Percentiles rank a stretch among this genome's conserved stretches.
Evolutionary conservation across 2,797 vertebrate species (phyloP).

Genomic region (Rhinella marina): DNA sequence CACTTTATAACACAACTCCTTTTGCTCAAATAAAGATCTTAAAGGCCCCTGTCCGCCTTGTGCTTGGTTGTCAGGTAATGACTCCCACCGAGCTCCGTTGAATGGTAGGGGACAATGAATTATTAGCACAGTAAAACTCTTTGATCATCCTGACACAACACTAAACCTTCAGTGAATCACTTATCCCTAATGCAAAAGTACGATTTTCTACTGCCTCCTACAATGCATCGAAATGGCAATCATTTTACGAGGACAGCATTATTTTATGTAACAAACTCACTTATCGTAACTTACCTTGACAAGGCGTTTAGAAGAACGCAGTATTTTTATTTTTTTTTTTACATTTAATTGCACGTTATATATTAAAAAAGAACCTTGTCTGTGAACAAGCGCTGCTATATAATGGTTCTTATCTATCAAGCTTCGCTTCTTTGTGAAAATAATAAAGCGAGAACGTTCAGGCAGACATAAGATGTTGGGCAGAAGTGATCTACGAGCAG

Average conservation of each 20-base stretch:
- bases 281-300: constrained; percentile 60
- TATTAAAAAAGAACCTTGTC: constrained; percentile 34
- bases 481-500: constrained; percentile 40
- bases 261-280: constrained; percentile 55
- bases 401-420: constrained; percentile 46
- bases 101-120: constrained; percentile 10
- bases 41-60: background rate
- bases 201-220: constrained; percentile 37
- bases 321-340: constrained; percentile 40
- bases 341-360: constrained; percentile 57
- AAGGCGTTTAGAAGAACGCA: constrained; percentile 43
- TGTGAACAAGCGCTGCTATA: constrained; percentile 8
- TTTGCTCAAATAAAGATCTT: background rate
- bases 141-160: constrained; percentile 52
- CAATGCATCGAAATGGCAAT: constrained; percentile 52
- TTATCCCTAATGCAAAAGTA: constrained; percentile 52
- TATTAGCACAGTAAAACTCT: constrained; percentile 23
- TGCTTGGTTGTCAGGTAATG: background rate
- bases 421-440: constrained; percentile 33
- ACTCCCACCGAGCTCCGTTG: background rate
- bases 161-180: constrained; percentile 53
- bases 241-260: constrained; percentile 44
- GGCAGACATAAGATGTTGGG: constrained; percentile 44
- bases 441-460: constrained; percentile 43
- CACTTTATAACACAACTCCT: background rate